Evolutionary conservation across 2,113 vertebrate species (phyloP).

Genomic region (Carassius gibelio): DNA sequence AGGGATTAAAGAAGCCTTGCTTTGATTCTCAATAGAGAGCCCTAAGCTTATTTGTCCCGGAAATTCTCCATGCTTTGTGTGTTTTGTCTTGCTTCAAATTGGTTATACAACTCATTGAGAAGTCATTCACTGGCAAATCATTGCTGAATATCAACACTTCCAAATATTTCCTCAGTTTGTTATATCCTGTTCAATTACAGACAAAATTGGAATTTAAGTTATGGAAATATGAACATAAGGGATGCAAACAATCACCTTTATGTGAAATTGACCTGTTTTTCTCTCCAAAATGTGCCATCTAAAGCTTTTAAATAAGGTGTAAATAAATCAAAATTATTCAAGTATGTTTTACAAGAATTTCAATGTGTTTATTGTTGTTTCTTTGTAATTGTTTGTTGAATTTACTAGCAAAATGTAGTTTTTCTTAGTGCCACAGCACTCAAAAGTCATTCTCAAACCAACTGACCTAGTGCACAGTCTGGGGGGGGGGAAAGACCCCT

Average conservation of each 20-base stretch:
- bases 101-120: not conserved
- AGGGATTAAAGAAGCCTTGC: not conserved
- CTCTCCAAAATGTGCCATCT: not conserved
- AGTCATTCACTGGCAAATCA: not conserved
- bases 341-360: too few relatives aligned
- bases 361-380: too few relatives aligned
- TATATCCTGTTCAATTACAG: not conserved
- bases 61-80: constrained; percentile 10
- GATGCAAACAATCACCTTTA: not conserved
- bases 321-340: not conserved
- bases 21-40: constrained; percentile 4
- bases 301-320: too few relatives aligned
- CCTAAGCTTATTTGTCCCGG: not conserved
- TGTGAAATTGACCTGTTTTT: not conserved
- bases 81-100: not conserved
- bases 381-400: too few relatives aligned
- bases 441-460: constrained; percentile 1
- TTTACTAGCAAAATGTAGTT: not conserved
- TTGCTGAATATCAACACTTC: not conserved
- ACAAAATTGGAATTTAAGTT: not conserved
- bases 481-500: constrained; percentile 7
- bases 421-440: not conserved
- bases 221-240: not conserved
- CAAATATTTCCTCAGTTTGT: not conserved
- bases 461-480: not conserved